Percentiles rank a stretch among this genome's conserved stretches.
These are phyloP conservation scores for Ramazzottius varieornatus DNA, from an alignment of 2,888 invertebrate species.

Conservation along the genomic window DNA sequence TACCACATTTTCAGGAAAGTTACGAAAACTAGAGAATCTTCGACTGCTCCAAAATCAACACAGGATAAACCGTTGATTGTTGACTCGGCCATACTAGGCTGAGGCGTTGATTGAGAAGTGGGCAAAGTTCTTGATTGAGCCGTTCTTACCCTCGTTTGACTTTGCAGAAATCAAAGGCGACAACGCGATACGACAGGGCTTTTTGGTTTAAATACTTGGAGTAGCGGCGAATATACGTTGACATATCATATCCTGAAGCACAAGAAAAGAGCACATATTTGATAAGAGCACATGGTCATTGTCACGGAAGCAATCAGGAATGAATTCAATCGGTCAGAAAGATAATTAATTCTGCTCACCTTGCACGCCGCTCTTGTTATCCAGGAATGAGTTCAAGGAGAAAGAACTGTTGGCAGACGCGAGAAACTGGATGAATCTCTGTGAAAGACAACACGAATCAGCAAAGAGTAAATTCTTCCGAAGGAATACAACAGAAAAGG, in stretches of 20 bases:
- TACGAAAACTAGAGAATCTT: too few species aligned
- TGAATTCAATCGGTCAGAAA: neutral
- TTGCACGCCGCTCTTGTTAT: constrained; percentile 74
- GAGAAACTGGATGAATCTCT: constrained; percentile 98
- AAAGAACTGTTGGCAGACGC: constrained; percentile 98
- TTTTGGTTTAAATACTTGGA: constrained; percentile 98
- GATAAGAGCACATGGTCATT: neutral
- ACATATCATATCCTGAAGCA: constrained; percentile 81
- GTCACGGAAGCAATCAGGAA: too few species aligned
- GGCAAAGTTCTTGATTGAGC: too few species aligned
- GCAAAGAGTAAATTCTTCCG: too few species aligned
- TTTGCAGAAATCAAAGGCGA: constrained; percentile 99
- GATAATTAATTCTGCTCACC: constrained; percentile 32
- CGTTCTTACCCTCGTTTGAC: constrained; percentile 81
- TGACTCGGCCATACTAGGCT: too few species aligned
- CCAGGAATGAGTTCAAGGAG: constrained; percentile 86
- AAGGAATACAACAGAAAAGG: too few species aligned
- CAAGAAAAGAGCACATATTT: neutral
- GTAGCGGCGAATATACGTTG: constrained; percentile 89
- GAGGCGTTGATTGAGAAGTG: too few species aligned
- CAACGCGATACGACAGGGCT: constrained; percentile 84
- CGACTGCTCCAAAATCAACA: too few species aligned
- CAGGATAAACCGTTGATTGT: too few species aligned
- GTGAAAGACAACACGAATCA: constrained; percentile 26
- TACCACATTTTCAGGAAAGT: too few species aligned